Percentiles rank a stretch among this genome's conserved stretches.
Evolutionary conservation across 2,797 vertebrate genomes (phyloP).

Genomic region (Spinibarbus caldwelli): DNA sequence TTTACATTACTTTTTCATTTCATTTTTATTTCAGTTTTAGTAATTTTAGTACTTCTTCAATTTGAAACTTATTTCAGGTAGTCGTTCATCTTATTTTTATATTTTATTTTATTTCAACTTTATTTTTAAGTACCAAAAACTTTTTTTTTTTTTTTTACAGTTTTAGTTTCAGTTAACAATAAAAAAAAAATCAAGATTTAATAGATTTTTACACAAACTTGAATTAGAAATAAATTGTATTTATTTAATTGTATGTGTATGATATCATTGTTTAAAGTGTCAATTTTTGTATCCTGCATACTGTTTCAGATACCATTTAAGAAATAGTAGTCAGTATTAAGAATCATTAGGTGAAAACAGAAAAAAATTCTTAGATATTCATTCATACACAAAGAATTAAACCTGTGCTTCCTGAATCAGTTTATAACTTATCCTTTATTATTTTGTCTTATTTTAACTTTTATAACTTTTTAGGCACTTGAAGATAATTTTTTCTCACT

Average conservation of each 20-base stretch:
- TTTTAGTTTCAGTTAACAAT: too few relatives aligned
- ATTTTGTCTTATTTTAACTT: background rate
- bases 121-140: background rate
- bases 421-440: background rate
- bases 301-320: background rate
- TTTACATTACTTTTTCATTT: background rate
- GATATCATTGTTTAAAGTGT: background rate
- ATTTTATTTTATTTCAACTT: background rate
- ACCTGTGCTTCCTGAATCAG: background rate
- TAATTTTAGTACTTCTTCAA: too few relatives aligned
- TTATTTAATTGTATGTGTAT: background rate
- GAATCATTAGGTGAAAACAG: background rate
- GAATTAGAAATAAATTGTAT: background rate
- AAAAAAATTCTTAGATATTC: background rate
- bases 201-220: background rate
- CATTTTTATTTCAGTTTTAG: background rate
- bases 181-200: too few relatives aligned
- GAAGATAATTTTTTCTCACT: background rate
- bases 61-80: background rate
- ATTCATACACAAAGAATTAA: background rate
- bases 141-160: background rate
- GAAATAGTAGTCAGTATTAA: background rate
- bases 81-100: background rate
- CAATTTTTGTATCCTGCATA: background rate
- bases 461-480: too few relatives aligned